Evolutionary conservation across 2,113 vertebrate species (phyloP).

Genomic region (Phycodurus eques): DNA sequence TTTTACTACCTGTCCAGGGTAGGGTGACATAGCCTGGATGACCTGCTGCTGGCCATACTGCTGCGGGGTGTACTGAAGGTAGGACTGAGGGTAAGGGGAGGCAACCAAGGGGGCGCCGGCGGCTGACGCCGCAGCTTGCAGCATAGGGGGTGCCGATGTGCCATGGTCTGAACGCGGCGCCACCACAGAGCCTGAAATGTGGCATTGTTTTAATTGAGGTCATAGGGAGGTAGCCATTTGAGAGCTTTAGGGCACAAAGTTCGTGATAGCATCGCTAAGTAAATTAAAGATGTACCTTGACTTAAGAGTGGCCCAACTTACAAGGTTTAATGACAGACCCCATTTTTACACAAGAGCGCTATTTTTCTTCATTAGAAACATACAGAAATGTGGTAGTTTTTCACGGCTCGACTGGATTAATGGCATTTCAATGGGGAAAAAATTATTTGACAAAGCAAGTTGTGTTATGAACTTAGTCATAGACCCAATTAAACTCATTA

Average conservation of each 20-base stretch:
- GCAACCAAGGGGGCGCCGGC: conserved; percentile 85
- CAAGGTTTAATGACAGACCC: too few species aligned
- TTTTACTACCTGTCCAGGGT: conserved; percentile 79
- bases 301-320: too few species aligned
- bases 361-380: too few species aligned
- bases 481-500: too few species aligned
- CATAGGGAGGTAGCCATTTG: background rate
- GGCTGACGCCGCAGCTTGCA: conserved; percentile 83
- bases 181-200: conserved; percentile 75
- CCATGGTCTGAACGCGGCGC: conserved; percentile 81
- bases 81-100: conserved; percentile 82
- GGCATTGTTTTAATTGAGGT: too few species aligned
- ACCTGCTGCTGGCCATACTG: conserved; percentile 86
- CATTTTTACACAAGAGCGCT: too few species aligned
- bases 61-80: conserved; percentile 87
- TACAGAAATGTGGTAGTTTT: background rate
- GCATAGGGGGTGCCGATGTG: conserved; percentile 78
- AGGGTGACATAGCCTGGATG: conserved; percentile 86
- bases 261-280: too few species aligned
- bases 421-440: too few species aligned
- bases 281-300: too few species aligned
- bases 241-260: background rate
- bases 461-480: too few species aligned
- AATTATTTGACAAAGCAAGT: too few species aligned
- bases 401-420: too few species aligned